Evolutionary conservation across 2,797 vertebrate genomes (phyloP), one percentile per base, ranked within the genome.

Genomic region (Sorex maritimensis): DNA sequence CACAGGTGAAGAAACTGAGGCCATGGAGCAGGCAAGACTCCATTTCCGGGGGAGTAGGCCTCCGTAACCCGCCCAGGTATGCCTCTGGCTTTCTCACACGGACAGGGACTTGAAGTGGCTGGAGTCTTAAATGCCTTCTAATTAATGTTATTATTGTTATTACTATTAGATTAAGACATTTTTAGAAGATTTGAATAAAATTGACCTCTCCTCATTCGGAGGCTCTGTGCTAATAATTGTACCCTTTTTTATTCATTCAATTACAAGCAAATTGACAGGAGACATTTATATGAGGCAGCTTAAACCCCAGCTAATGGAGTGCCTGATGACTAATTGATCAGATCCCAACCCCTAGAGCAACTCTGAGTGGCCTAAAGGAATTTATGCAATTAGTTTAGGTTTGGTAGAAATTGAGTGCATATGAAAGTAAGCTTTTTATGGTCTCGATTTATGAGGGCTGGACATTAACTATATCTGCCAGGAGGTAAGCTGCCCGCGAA

Each of bases 261-360:
- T 97, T 97, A 97, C 97, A 97, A 97, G 97, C 95, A 97, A 97
- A 97, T 96, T 96, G 97, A 98, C 98, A 98, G 88, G 91, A 96
- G 97, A 96, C 96, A 96, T 98, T 98, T 98, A 95, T 97, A 97
- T 96, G 93, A 97, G 95, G 95, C 95, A 97, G 96, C 96, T 97
- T 97, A 97, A 98, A 96, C 96, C 97, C 96, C 95, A 95, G 96
- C 97, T 98, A 98, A 98, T 98, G 98, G 97, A 97, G 97, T 97
- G 95, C 93, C 97, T 98, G 98, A 98, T 98, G 97, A 97, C 97
- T 98, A 98, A 98, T 98, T 98, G 97, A 98, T 98, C 97, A 97
- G 97, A 97, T 97, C 95, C 96, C 97, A 95, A 91, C 96, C 95
- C 95, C 69, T 92, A 96, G 90, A 97, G 93, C 96, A 91, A 86